These are phyloP conservation scores for Parauchenoglanis punctatus DNA, from an alignment of 2,797 vertebrate species.

Conservation along the genomic window DNA sequence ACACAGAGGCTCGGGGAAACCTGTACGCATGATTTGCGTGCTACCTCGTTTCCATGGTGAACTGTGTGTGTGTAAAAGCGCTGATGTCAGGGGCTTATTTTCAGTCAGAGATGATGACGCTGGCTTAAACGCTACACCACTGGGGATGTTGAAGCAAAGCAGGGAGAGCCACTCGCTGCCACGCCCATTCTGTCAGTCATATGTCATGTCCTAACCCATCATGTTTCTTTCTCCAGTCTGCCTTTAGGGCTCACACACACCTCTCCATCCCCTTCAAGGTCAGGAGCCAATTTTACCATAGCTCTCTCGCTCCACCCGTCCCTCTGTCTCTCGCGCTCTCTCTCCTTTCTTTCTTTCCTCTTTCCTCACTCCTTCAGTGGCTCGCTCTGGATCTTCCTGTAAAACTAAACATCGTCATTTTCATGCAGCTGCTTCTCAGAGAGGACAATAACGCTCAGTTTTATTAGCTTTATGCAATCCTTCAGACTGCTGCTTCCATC, in stretches of 20 bases:
- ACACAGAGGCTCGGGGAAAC: neutral
- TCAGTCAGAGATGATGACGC: neutral
- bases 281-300: conserved; percentile 58
- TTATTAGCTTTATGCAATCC: neutral
- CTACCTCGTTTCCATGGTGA: neutral
- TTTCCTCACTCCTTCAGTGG: conserved; percentile 23
- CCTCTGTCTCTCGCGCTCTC: conserved; percentile 15
- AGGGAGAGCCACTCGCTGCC: neutral
- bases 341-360: conserved; percentile 19
- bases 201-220: conserved; percentile 64
- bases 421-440: conserved; percentile 31
- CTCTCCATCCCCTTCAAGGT: conserved; percentile 75
- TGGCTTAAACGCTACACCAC: neutral
- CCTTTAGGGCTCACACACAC: conserved; percentile 74
- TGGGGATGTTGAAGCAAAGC: neutral
- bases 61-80: neutral
- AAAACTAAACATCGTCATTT: conserved; percentile 40
- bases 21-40: neutral
- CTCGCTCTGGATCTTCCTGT: neutral
- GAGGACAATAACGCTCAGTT: neutral
- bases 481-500: neutral
- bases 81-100: neutral
- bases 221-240: conserved; percentile 74
- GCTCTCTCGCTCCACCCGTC: conserved; percentile 30
- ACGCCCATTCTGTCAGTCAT: neutral